A percentile compares a stretch with the other conserved stretches of the same genome.
These are phyloP conservation scores for Leptopilina drosophilae DNA, from an alignment of 2,888 invertebrate species.

Conservation along the genomic window DNA sequence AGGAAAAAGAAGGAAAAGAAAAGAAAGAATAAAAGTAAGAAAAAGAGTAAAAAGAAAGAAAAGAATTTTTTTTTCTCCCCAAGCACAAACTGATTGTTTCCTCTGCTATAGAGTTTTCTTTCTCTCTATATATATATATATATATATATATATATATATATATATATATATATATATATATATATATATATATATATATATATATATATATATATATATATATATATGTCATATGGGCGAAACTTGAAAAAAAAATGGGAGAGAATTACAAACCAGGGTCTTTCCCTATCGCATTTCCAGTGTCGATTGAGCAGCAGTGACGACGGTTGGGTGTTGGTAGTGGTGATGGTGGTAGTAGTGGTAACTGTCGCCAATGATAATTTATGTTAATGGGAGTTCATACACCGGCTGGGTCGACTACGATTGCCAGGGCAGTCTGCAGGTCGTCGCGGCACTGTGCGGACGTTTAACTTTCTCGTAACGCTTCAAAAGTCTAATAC, in stretches of 20 bases:
- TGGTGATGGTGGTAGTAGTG: slow-evolving; percentile 60
- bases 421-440: slow-evolving; percentile 70
- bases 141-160: no score
- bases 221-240: slow-evolving; percentile 1
- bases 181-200: no score
- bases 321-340: slow-evolving; percentile 39
- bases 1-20: no score
- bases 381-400: slow-evolving; percentile 78
- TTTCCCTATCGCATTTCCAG: slow-evolving; percentile 51
- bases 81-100: no score
- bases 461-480: slow-evolving; percentile 59
- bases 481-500: not conserved
- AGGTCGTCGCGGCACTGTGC: slow-evolving; percentile 69
- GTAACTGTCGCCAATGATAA: slow-evolving; percentile 82
- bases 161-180: no score
- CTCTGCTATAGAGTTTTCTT: no score
- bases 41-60: no score
- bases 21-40: no score
- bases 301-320: slow-evolving; percentile 41
- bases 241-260: slow-evolving; percentile 14
- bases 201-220: no score
- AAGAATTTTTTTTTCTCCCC: no score
- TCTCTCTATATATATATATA: no score
- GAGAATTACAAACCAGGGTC: slow-evolving; percentile 56
- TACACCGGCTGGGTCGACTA: slow-evolving; percentile 63